Conservation (phyloP, 2,113 vertebrate genomes). For the Thalassarche chlororhynchos region DNA sequence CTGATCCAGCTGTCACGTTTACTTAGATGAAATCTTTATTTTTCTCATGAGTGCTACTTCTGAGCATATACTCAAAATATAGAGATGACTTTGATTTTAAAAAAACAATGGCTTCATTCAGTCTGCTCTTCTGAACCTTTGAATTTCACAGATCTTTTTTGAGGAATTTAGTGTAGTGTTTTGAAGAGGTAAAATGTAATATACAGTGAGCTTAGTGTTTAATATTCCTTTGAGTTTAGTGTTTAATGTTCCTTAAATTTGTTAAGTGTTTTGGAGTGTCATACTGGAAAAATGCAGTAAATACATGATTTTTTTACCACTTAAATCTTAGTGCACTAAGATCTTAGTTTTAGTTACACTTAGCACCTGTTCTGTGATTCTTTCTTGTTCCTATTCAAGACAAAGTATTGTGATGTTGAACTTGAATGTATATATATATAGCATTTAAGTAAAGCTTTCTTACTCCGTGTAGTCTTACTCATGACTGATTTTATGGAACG, state of each 20-base stretch:
- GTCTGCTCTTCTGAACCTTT: not conserved
- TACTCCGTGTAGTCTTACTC: not conserved
- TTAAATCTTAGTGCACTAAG: not conserved
- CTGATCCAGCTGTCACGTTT: not conserved
- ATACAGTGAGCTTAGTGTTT: not conserved
- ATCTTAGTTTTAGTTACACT: not conserved
- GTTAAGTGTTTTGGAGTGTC: not conserved
- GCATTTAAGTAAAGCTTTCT: not conserved
- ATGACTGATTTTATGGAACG: not conserved
- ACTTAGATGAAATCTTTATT: not conserved
- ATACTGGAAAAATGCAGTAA: not conserved
- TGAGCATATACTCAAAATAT: not conserved
- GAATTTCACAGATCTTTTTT: not conserved
- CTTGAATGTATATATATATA: rapidly evolving
- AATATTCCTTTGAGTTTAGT: not conserved
- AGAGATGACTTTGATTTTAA: not conserved
- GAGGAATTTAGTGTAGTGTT: not conserved
- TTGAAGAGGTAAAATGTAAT: not conserved
- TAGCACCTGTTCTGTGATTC: not conserved
- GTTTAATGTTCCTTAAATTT: not conserved
- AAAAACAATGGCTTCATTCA: not conserved
- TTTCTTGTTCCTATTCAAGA: not conserved
- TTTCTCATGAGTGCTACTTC: not conserved
- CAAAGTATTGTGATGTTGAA: not conserved
- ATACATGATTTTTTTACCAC: not conserved